Base-by-base conservation (phyloP, 2,888 invertebrate genomes). In the Drosophila subsilvestris region DNA sequence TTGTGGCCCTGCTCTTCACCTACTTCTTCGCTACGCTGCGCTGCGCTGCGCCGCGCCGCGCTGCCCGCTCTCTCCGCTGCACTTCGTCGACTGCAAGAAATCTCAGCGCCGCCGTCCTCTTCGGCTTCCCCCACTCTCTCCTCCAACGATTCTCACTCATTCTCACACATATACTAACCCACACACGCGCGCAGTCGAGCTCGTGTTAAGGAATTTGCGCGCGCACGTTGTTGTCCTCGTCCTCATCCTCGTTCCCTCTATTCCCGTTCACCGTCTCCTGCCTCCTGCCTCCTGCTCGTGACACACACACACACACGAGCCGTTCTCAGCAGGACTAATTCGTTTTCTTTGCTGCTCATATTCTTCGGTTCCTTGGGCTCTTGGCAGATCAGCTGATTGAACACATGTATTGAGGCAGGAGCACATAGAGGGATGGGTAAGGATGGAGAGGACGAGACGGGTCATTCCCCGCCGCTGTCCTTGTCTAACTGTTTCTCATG, bases 131-230 rank as follows among this genome's bases (percentile, higher is more conserved):
- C 69, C 59, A 45, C 51, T 51, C 50, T 51, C 50, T 29, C 20
- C 45, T 62, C 55, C 60, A 50, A 12, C 48, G 27, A 37, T 25
- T 18, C 43, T 12, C 22, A 50, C 51, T 43, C 63, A 37, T 45
- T 8, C 61, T 48, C 63, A 20, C 50, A 51, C 53, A 20, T 29
- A 42, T 22, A 27, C 32, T 54, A 20, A 50, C 20, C 12, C 56
- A 37, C 58, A 47, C 63, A 49, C 37, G 25, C 27, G 43, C 44
- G 29, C 18, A 20, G 68, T 74, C 71, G 76, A 62, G 74, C 87
- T 84, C 87, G 85, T 88, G 89, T 86, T 85, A 66, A 86, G 89
- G 87, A 85, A 85, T 88, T 83, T 80, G 66, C 74, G 75, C 84
- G 85, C 87, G 88, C 86, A 74, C 79, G 74, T 84, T 86, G 67